Evolutionary conservation across 2,888 invertebrate species (phyloP).

Genomic region (Halictus quadricinctus): DNA sequence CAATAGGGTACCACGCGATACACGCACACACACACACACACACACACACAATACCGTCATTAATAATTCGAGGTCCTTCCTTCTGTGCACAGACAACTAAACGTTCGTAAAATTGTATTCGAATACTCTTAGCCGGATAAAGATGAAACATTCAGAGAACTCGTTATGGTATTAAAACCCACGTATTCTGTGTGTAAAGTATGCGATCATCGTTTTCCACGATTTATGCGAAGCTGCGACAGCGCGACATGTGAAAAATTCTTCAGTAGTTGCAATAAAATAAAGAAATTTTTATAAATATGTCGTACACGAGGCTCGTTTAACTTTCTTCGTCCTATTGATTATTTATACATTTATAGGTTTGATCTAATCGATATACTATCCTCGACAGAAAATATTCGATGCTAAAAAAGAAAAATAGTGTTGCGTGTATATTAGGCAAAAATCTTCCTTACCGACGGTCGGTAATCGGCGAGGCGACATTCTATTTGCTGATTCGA

Average conservation of each 20-base stretch:
- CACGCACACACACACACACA: constrained; percentile 14
- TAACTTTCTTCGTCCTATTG: neutral
- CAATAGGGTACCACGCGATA: constrained; percentile 21
- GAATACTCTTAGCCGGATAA: constrained; percentile 47
- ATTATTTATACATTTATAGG: neutral
- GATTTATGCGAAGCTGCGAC: constrained; percentile 54
- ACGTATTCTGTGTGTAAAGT: constrained; percentile 52
- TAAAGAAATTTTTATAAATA: constrained; percentile 69
- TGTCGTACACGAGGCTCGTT: neutral
- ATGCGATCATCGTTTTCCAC: constrained; percentile 58
- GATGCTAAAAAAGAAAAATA: neutral
- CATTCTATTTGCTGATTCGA: neutral
- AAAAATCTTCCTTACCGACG: neutral
- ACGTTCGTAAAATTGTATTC: constrained; percentile 48
- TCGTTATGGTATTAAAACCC: constrained; percentile 18
- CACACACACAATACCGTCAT: constrained; percentile 26
- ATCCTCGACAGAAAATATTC: neutral
- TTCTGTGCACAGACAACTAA: constrained; percentile 40
- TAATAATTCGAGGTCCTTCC: constrained; percentile 32
- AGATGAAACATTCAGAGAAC: constrained; percentile 26
- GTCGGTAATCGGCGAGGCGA: neutral
- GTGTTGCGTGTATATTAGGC: no score
- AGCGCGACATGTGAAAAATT: constrained; percentile 55
- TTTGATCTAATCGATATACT: no score
- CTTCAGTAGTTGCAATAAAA: constrained; percentile 69